Evolutionary conservation across 30 jellyfish, hydroid and myxozoan genomes (phyloP), one percentile per base, ranked within the genome.

Genomic region (Rhopilema esculentum): DNA sequence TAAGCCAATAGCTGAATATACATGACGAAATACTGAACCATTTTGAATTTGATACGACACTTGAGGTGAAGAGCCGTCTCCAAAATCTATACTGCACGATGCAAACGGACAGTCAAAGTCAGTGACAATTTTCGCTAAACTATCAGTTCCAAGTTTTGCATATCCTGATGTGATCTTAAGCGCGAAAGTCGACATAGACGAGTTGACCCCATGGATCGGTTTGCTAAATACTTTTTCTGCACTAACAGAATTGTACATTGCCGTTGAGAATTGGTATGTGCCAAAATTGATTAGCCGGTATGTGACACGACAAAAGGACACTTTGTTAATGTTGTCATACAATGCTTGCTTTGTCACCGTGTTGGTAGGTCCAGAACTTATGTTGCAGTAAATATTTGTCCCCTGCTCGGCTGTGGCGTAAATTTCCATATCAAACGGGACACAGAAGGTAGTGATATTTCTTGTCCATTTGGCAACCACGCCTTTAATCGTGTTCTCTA

Each of bases 61-160:
- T 26, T 26, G 25, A 16, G 29, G 57, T 12, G 9, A 6, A 1
- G 23, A 19, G 66, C 67, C 83, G 50, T 72, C 83, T 20, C 83
- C 83, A 30, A 72, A 72, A 72, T 72, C 66, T 21, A 72, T 1
- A 4, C 29, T 63, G 50, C 83, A 72, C 66, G 20, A 27, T 32
- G 50, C 15, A 1, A 72, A 20, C 21, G 83, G 83, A n/a, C 83
- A 72, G n/a, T 72, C 83, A 72, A 72, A 72, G 66, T 25, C 83
- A 12, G 32, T 63, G 50, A 1, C 15, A 30, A 72, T 72, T 29
- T 30, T 19, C 12, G 12, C 6, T 2, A 40, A 2, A 12, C 57
- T 40, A 40, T 40, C 57, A 2, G 57, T 40, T 40, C 57, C 57
- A 40, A 40, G 6, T 40, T 40, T 40, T 6, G 57, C 57, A 12